A percentile compares a stretch with the other conserved stretches of the same genome.
These are phyloP conservation scores for Cyphomyrus discorhynchus DNA, from an alignment of 2,113 vertebrate genomes.

Conservation along the genomic window DNA sequence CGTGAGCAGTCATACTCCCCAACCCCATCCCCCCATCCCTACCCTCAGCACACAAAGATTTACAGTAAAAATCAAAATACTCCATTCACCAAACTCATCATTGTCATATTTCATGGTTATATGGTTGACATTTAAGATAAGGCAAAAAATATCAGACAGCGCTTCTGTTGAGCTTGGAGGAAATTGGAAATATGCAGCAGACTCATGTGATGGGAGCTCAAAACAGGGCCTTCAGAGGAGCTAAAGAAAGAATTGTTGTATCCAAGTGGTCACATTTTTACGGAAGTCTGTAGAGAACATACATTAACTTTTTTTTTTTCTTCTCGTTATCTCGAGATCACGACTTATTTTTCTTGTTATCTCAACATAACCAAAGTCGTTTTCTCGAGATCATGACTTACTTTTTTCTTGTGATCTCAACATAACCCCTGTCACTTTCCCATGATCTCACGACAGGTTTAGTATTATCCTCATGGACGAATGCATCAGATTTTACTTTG, in stretches of 20 bases:
- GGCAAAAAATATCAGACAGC: neutral
- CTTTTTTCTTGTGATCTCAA: too few relatives aligned
- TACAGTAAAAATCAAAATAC: neutral
- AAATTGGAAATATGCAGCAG: conserved; percentile 10
- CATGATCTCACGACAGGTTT: too few relatives aligned
- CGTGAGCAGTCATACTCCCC: neutral
- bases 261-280: conserved; percentile 19
- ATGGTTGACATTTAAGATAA: neutral
- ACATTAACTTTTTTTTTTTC: too few relatives aligned
- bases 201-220: conserved; percentile 48
- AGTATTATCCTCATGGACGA: too few relatives aligned
- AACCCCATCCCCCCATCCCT: neutral
- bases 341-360: too few relatives aligned
- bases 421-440: too few relatives aligned
- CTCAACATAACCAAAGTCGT: too few relatives aligned
- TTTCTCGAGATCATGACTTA: too few relatives aligned
- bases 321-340: too few relatives aligned
- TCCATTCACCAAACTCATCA: neutral
- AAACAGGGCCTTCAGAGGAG: conserved; percentile 36
- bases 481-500: too few relatives aligned
- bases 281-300: too few relatives aligned
- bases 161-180: neutral
- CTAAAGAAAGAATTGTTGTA: conserved; percentile 33
- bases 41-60: neutral
- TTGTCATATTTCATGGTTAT: neutral